These are phyloP conservation scores for Drosophila prolongata DNA, from an alignment of 2,888 invertebrate species.

Conservation along the genomic window DNA sequence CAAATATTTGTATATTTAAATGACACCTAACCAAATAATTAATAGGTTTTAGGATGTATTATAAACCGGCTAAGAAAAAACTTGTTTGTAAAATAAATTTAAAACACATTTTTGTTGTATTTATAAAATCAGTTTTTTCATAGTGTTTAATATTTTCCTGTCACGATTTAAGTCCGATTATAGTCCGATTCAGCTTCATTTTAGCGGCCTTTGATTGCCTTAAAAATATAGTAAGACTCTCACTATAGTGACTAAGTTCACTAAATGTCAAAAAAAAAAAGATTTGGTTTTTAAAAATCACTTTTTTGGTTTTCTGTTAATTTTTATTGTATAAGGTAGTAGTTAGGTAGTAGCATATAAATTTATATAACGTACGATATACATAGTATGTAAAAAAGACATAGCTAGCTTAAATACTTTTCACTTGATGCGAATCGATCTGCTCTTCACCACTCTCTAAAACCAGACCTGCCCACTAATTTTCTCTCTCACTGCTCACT, in stretches of 20 bases:
- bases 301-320: not conserved
- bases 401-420: conserved; percentile 76
- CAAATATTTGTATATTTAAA: not conserved
- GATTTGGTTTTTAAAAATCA: not conserved
- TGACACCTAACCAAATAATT: no score
- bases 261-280: not conserved
- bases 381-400: conserved; percentile 66
- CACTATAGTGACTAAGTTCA: no score
- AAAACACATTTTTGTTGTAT: no score
- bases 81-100: no score
- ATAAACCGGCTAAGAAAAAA: no score
- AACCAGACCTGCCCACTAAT: not conserved
- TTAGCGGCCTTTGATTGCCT: no score
- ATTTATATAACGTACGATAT: conserved; percentile 75
- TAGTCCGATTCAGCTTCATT: no score
- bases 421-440: conserved; percentile 47
- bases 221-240: no score
- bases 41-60: no score
- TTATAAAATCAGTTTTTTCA: no score
- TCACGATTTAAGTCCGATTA: no score
- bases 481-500: not conserved
- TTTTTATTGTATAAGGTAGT: conserved; percentile 66
- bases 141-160: no score
- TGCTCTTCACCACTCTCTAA: conserved; percentile 7
- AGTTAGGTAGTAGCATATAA: conserved; percentile 69